Conservation (phyloP, 2,888 invertebrate genomes). For the Sphecodes monilicornis region DNA sequence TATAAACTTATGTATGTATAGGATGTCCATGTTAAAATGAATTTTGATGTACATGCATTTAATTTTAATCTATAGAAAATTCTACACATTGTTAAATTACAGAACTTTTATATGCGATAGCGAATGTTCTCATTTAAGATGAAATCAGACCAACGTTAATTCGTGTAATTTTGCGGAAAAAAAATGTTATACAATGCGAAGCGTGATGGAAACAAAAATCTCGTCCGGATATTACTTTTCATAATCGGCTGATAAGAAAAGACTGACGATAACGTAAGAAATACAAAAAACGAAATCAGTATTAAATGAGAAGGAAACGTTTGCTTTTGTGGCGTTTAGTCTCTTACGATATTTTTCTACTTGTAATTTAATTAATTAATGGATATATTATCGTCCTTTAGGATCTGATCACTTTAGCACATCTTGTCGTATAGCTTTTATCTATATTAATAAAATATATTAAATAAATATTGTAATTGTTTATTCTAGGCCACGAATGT, state of each 20-base stretch:
- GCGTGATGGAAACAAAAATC: conserved; percentile 17
- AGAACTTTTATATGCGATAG: conserved; percentile 36
- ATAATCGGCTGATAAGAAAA: conserved; percentile 48
- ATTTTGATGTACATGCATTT: conserved; percentile 42
- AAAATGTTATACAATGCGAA: conserved; percentile 15
- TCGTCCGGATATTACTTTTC: conserved; percentile 28
- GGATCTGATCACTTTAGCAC: conserved; percentile 82
- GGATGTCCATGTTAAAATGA: conserved; percentile 36
- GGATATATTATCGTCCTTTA: conserved; percentile 69
- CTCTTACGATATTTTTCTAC: conserved; percentile 54
- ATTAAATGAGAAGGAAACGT: conserved; percentile 51
- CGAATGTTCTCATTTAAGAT: conserved; percentile 49
- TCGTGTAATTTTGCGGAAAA: conserved; percentile 22
- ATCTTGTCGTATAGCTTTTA: conserved; percentile 82
- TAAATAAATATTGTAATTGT: conserved; percentile 47
- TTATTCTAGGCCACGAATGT: neutral
- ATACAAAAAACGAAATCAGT: conserved; percentile 42
- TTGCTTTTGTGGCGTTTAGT: conserved; percentile 44
- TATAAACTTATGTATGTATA: conserved; percentile 41
- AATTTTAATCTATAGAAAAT: conserved; percentile 34
- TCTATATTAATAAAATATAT: conserved; percentile 77
- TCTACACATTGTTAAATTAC: conserved; percentile 46
- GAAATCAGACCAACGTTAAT: conserved; percentile 26
- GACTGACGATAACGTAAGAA: conserved; percentile 42
- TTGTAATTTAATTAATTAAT: conserved; percentile 49